Evolutionary conservation across 2,797 vertebrate genomes (phyloP).

Genomic region (Clarias laeviceps): DNA sequence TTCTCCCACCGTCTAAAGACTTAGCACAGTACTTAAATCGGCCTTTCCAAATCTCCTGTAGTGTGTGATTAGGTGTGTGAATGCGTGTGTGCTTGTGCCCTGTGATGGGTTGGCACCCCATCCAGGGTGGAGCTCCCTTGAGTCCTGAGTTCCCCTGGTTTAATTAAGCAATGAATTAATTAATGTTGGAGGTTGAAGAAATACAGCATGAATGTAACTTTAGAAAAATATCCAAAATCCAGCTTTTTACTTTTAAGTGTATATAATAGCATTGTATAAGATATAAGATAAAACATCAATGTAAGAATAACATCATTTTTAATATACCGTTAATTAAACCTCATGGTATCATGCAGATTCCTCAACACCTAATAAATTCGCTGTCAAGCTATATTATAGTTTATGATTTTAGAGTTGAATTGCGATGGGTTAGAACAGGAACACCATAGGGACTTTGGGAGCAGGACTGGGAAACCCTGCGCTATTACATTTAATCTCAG

Average conservation of each 20-base stretch:
- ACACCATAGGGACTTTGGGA: background rate
- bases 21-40: too few relatives aligned
- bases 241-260: background rate
- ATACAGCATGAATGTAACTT: background rate
- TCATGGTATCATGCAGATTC: background rate
- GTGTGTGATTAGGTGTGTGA: too few relatives aligned
- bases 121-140: too few relatives aligned
- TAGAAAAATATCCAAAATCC: background rate
- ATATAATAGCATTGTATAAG: background rate
- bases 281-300: too few relatives aligned
- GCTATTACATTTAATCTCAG: slow-evolving; percentile 17
- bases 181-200: background rate
- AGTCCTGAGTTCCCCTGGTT: too few relatives aligned
- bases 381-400: background rate
- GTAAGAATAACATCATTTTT: background rate
- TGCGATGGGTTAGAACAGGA: background rate
- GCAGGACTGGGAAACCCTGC: slow-evolving; percentile 1
- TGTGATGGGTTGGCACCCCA: too few relatives aligned
- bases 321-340: background rate
- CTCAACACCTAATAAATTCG: background rate
- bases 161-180: too few relatives aligned
- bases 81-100: too few relatives aligned
- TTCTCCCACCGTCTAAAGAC: too few relatives aligned
- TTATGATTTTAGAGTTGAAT: background rate
- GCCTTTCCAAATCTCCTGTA: too few relatives aligned